Evolutionary conservation across 2,797 vertebrate genomes (phyloP).

Genomic region (Petrocephalus schoutedeni): DNA sequence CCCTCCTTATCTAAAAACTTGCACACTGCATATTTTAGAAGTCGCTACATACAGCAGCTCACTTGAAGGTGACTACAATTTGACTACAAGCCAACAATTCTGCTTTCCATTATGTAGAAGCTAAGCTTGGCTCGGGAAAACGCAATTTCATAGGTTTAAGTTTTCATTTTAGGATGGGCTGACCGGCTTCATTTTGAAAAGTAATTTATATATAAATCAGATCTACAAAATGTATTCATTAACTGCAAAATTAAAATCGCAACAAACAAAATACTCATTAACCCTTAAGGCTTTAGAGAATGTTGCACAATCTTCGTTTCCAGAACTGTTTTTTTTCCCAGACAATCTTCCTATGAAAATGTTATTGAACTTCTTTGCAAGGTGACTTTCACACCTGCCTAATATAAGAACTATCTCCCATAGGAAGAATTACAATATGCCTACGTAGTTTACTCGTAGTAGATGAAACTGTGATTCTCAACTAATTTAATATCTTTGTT

Average conservation of each 20-base stretch:
- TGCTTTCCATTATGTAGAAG: background rate
- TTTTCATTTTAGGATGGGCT: background rate
- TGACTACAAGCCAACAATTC: background rate
- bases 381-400: background rate
- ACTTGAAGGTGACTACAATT: background rate
- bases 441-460: background rate
- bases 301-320: background rate
- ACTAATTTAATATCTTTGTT: background rate
- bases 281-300: background rate
- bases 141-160: background rate
- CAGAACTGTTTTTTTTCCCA: background rate
- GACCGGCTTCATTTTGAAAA: background rate
- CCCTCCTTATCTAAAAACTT: background rate
- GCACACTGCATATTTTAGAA: background rate
- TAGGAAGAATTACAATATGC: background rate
- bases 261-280: background rate
- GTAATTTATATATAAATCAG: background rate
- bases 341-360: background rate
- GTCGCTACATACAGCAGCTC: background rate
- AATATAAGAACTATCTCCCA: background rate
- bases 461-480: background rate
- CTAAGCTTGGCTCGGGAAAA: background rate
- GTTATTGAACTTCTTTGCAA: background rate
- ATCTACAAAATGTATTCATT: background rate
- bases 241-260: background rate